Evolutionary conservation across 2,797 vertebrate species (phyloP).

Genomic region (Xerus rutilus): DNA sequence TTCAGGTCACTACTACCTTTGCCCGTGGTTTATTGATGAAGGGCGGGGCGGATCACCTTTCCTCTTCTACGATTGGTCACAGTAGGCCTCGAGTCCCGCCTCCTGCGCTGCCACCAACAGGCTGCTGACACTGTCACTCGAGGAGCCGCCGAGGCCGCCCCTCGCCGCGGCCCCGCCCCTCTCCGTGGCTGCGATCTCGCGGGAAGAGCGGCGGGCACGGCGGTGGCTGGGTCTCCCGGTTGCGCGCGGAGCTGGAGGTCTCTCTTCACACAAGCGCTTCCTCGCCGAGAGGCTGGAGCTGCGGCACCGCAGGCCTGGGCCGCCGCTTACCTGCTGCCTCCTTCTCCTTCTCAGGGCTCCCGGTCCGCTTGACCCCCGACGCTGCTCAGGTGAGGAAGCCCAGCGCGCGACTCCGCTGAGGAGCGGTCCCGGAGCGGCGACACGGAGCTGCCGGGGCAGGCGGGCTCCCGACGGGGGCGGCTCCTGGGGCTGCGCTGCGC

Average conservation of each 20-base stretch:
- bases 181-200: constrained; percentile 80
- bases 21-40: not conserved
- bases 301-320: constrained; percentile 78
- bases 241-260: constrained; percentile 71
- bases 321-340: not conserved
- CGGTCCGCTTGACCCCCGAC: constrained; percentile 22
- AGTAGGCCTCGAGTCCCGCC: not conserved
- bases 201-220: constrained; percentile 81
- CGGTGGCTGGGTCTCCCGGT: constrained; percentile 34
- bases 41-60: constrained; percentile 5
- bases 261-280: constrained; percentile 62
- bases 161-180: constrained; percentile 46
- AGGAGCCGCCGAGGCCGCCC: not conserved
- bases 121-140: constrained; percentile 46
- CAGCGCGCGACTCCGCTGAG: not conserved
- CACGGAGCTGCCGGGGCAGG: not conserved
- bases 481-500: constrained; percentile 48
- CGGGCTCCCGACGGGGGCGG: constrained; percentile 62
- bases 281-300: constrained; percentile 51
- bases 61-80: constrained; percentile 62
- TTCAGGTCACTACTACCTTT: not conserved
- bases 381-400: constrained; percentile 73
- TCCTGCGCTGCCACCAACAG: not conserved
- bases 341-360: constrained; percentile 2
- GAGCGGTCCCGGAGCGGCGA: not conserved